Evolutionary conservation across 1,140 invertebrate species (phyloP).

Genomic region (Sinonovacula constricta): DNA sequence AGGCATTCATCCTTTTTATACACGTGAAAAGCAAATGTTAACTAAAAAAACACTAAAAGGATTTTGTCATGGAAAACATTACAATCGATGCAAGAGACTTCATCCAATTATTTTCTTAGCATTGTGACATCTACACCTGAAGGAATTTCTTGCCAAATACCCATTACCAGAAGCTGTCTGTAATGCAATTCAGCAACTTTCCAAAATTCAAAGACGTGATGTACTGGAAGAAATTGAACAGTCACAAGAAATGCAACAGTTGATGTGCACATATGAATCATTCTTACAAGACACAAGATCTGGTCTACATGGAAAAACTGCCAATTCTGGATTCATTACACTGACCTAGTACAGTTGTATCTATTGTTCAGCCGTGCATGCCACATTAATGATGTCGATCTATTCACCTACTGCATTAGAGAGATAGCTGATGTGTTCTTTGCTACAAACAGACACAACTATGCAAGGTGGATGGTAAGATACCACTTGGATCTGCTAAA

Average conservation of each 20-base stretch:
- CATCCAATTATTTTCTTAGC: too few species aligned
- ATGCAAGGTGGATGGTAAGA: constrained; percentile 14
- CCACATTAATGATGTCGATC: constrained; percentile 15
- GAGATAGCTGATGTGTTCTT: constrained; percentile 8
- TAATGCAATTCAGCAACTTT: background rate
- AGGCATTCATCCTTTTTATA: too few species aligned
- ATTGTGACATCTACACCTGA: too few species aligned
- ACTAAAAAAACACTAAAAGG: too few species aligned
- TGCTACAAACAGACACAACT: background rate
- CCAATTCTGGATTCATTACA: constrained; percentile 20
- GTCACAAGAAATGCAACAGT: too few species aligned
- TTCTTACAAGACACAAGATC: constrained; percentile 1
- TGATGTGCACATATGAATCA: constrained; percentile 1
- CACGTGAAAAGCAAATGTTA: too few species aligned
- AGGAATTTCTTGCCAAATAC: too few species aligned
- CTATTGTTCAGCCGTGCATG: constrained; percentile 23
- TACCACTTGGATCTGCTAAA: constrained; percentile 20
- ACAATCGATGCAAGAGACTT: too few species aligned
- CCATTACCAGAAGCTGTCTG: background rate
- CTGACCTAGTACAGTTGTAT: constrained; percentile 19
- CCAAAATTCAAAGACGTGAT: background rate
- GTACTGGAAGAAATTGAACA: too few species aligned
- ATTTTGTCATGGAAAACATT: too few species aligned
- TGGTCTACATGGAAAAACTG: constrained; percentile 21
- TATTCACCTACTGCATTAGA: constrained; percentile 17